These are phyloP conservation scores for Neoscelio sp. DNA, from an alignment of 2,888 invertebrate species.

Conservation along the genomic window DNA sequence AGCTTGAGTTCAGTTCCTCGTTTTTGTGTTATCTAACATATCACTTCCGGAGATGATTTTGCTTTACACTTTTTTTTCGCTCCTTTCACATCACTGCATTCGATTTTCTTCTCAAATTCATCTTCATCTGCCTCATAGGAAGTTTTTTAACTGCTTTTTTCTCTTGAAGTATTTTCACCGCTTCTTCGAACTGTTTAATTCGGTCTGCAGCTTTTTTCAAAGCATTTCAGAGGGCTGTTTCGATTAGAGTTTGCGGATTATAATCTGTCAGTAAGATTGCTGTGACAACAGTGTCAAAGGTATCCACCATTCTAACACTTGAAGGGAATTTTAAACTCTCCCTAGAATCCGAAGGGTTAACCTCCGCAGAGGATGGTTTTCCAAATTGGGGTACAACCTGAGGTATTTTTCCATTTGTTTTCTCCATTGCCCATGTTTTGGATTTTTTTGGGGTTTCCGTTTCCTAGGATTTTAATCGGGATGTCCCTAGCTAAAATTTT, in stretches of 20 bases:
- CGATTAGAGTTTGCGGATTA: not conserved
- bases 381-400: slow-evolving; percentile 2
- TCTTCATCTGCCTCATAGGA: slow-evolving; percentile 2
- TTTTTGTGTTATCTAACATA: not conserved
- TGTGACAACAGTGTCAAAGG: not conserved
- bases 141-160: not conserved
- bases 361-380: slow-evolving; percentile 6
- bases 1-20: not conserved
- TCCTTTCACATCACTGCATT: not conserved
- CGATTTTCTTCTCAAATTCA: slow-evolving; percentile 3
- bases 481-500: too few species aligned
- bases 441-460: too few species aligned
- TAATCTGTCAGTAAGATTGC: not conserved
- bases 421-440: not conserved
- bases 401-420: slow-evolving; percentile 3
- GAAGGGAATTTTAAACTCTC: too few species aligned
- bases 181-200: not conserved
- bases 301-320: too few species aligned
- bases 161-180: not conserved
- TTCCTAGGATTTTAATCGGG: too few species aligned
- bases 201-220: not conserved
- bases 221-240: not conserved
- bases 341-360: not conserved
- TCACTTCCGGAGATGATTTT: not conserved
- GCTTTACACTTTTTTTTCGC: not conserved